A percentile compares a stretch with the other conserved stretches of the same genome.
Conservation (phyloP, 2,888 invertebrate species). For the Tuta absoluta region DNA sequence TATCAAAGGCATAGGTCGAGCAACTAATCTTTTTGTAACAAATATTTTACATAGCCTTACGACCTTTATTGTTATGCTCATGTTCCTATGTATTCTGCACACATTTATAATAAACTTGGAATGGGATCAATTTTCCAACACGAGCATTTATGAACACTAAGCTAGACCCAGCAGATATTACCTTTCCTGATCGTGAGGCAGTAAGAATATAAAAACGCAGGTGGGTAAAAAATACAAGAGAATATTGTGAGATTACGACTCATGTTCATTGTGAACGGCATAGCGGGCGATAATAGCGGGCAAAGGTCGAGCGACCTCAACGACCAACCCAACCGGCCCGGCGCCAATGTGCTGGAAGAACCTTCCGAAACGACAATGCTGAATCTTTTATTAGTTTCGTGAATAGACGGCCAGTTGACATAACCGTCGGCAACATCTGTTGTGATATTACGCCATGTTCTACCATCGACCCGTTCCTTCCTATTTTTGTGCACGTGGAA, state of each 20-base stretch:
- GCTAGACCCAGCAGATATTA: neutral
- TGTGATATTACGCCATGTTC: slow-evolving; percentile 75
- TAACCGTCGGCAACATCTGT: slow-evolving; percentile 78
- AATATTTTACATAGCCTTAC: neutral
- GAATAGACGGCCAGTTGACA: slow-evolving; percentile 78
- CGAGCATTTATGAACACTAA: neutral
- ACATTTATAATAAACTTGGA: neutral
- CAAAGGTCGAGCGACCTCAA: slow-evolving; percentile 59
- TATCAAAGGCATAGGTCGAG: neutral
- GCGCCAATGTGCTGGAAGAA: slow-evolving; percentile 38
- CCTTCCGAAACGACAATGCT: slow-evolving; percentile 75
- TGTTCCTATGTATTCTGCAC: neutral
- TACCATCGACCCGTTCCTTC: slow-evolving; percentile 52
- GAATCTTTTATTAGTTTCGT: slow-evolving; percentile 80
- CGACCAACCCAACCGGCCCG: slow-evolving; percentile 32
- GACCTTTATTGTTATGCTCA: neutral
- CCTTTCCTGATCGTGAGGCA: neutral
- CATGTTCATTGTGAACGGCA: slow-evolving; percentile 59
- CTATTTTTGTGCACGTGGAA: slow-evolving; percentile 71
- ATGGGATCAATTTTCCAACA: neutral
- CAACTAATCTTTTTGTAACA: neutral
- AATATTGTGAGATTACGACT: slow-evolving; percentile 44
- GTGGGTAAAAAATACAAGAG: slow-evolving; percentile 29
- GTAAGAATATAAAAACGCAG: slow-evolving; percentile 23
- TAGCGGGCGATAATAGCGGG: slow-evolving; percentile 62